A percentile compares a stretch with the other conserved stretches of the same genome.
Evolutionary conservation across 2,888 invertebrate genomes (phyloP).

Genomic region (Standfussiana lucernea): DNA sequence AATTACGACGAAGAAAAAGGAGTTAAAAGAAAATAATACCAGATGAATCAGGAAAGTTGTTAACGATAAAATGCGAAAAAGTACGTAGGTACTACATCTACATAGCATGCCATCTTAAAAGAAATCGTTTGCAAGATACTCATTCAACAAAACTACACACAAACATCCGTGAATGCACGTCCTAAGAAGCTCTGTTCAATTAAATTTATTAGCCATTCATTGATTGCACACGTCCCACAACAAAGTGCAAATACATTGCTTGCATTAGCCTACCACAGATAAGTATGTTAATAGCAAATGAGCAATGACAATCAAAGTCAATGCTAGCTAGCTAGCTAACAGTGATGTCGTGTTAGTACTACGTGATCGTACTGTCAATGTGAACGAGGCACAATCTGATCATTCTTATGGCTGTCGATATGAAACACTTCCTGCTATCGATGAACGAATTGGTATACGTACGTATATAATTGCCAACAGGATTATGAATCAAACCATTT

Average conservation of each 20-base stretch:
- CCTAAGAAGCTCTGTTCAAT: conserved; percentile 30
- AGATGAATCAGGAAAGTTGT: not conserved
- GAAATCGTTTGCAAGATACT: conserved; percentile 12
- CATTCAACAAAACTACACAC: conserved; percentile 10
- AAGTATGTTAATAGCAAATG: conserved; percentile 45
- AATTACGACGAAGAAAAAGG: not conserved
- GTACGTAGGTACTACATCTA: not conserved
- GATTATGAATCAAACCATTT: conserved; percentile 14
- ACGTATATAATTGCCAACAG: conserved; percentile 14
- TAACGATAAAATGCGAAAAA: not conserved
- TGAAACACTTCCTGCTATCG: conserved; percentile 55
- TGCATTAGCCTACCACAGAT: conserved; percentile 26
- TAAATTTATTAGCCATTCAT: conserved; percentile 41
- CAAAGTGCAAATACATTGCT: conserved; percentile 52
- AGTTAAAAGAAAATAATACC: not conserved
- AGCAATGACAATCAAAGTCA: conserved; percentile 57
- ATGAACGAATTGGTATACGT: conserved; percentile 41
- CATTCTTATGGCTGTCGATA: conserved; percentile 33
- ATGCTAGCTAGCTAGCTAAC: conserved; percentile 30
- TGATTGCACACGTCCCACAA: conserved; percentile 24
- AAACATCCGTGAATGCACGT: conserved; percentile 25
- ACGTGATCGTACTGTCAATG: conserved; percentile 55
- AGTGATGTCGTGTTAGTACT: conserved; percentile 34
- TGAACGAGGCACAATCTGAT: conserved; percentile 34
- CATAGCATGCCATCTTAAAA: conserved; percentile 1